A percentile compares a stretch with the other conserved stretches of the same genome.
phyloP scores from a whole-genome alignment of 2,888 invertebrate genomes.

The Schizaphis graminum region DNA sequence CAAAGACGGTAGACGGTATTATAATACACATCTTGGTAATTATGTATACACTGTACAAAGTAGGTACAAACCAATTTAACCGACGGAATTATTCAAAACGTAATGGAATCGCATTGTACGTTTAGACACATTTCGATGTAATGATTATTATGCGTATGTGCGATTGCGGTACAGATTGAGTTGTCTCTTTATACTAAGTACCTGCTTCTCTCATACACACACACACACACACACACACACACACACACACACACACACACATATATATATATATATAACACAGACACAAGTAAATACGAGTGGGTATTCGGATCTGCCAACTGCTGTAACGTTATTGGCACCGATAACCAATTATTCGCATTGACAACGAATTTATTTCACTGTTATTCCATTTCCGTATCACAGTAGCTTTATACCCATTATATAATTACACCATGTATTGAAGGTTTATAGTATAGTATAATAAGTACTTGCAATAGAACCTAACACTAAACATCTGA shows the following conservation, averaged over 20 bases:
- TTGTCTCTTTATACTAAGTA: neutral
- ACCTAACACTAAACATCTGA: neutral
- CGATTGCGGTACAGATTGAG: constrained; percentile 26
- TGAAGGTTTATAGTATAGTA: neutral
- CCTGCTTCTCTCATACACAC: neutral
- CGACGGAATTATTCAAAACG: constrained; percentile 18
- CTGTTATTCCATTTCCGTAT: neutral
- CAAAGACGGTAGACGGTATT: neutral
- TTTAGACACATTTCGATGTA: constrained; percentile 19
- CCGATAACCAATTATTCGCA: constrained; percentile 25
- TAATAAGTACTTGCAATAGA: neutral
- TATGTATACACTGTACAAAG: neutral
- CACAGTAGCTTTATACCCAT: neutral
- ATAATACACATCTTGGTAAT: neutral
- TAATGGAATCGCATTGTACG: constrained; percentile 32
- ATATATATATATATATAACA: too few relatives aligned
- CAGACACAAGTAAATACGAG: neutral
- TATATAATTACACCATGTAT: neutral
- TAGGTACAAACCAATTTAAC: neutral
- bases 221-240: neutral
- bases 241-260: neutral
- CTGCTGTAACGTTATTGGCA: constrained; percentile 21
- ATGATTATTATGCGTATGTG: constrained; percentile 20
- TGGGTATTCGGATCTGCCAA: neutral
- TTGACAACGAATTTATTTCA: constrained; percentile 12